These are phyloP conservation scores for Epizoanthus illoricatus DNA, from an alignment of 92 coral and sea anemone genomes.

Conservation along the genomic window DNA sequence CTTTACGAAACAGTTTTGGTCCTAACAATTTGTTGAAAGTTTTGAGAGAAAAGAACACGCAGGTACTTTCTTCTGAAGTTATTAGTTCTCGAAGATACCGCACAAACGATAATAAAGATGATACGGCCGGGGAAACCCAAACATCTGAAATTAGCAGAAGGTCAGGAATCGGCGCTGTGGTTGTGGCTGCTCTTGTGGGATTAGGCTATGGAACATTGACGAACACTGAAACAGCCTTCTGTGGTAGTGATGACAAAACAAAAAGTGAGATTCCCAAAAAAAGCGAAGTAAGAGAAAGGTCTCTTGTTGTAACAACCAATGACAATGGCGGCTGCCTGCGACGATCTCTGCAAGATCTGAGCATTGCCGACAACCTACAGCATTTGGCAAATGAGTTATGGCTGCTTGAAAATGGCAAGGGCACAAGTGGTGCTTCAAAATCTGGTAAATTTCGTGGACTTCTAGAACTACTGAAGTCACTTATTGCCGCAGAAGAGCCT, in stretches of 20 bases:
- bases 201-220: background rate
- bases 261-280: conserved; percentile 16
- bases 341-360: conserved; percentile 31
- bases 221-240: background rate
- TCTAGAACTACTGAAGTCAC: conserved; percentile 4
- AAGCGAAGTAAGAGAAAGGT: conserved; percentile 28
- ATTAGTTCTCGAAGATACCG: conserved; percentile 11
- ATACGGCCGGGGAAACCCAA: too few relatives aligned
- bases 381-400: conserved; percentile 26
- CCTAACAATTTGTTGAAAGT: background rate
- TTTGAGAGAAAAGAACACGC: conserved; percentile 12
- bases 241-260: conserved; percentile 20
- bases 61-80: conserved; percentile 10
- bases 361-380: conserved; percentile 35
- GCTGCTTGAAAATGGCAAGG: conserved; percentile 16
- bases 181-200: too few relatives aligned
- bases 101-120: background rate
- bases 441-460: conserved; percentile 12
- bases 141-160: too few relatives aligned
- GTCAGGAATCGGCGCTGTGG: too few relatives aligned
- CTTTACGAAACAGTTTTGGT: background rate
- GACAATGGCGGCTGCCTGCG: conserved; percentile 31
- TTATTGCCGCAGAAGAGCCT: conserved; percentile 29
- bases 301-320: background rate
- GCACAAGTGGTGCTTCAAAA: background rate